Evolutionary conservation across 2,113 vertebrate genomes (phyloP), one percentile per base, ranked within the genome.

Genomic region (Urocolius indicus): DNA sequence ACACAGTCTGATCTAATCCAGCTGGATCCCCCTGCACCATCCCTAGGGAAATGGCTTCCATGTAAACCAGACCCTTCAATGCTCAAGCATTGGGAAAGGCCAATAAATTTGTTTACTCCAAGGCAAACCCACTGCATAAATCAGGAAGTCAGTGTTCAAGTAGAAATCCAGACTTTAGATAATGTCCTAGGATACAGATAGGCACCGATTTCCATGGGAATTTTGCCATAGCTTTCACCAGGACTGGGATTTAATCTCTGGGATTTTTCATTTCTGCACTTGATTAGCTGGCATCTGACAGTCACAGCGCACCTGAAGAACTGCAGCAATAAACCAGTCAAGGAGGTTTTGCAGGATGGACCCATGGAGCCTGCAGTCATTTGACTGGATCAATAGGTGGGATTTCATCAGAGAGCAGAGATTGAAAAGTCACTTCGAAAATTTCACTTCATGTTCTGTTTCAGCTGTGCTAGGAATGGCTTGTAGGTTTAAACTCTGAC

Each of bases 341-440:
- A 71, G 62, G 79, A 94, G 82, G 76, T 67, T 82, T 84, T 87
- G 36, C 86, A 73, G 46, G 72, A 73, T 78, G 74, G 85, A 88
- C 79, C 71, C 63, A 68, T 76, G 90, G 68, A 95, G 67, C 61
- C 76, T 84, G 16, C 52, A 84, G 87, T 81, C 46, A 26, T 59
- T 89, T 91, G 75, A 81, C 77, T 91, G 80, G 74, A 96, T 94
- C 95, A 85, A 72, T 87, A 94, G 91, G 58, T 87, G 63, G 61
- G 52, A 94, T 95, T 94, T 93, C 67, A 85, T 91, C 59, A 73
- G 58, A 89, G 22, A 95, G 67, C 74, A 81, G 49, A 36, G 32
- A 84, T 95, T 95, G 88, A 95, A 92, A 85, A 83, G 58, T 91
- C 71, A 85, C 62, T 95, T 83, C 11, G 58, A 90, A 96, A 96